Conservation (phyloP, 2,888 invertebrate species). For the Galeopsomyia nigrocyanea region DNA sequence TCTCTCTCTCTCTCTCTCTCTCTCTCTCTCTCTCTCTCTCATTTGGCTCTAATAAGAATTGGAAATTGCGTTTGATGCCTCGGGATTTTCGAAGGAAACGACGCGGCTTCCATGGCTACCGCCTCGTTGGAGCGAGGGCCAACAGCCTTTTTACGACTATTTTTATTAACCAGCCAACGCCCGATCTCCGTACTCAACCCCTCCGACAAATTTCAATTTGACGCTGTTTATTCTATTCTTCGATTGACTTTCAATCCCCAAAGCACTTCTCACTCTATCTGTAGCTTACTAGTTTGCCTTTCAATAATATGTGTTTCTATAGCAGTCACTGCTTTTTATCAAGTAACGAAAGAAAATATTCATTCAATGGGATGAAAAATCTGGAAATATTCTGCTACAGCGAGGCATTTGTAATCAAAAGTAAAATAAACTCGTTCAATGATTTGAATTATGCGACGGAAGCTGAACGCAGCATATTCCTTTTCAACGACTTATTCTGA, state of each 20-base stretch:
- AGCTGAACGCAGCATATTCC: no score
- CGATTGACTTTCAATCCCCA: slow-evolving; percentile 10
- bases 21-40: slow-evolving; percentile 19
- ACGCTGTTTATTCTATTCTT: slow-evolving; percentile 17
- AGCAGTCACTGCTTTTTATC: no score
- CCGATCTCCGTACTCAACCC: not conserved
- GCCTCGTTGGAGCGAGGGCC: not conserved
- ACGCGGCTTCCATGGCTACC: slow-evolving; percentile 40
- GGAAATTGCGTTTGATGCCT: slow-evolving; percentile 49
- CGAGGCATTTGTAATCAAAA: no score
- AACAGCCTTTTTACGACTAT: slow-evolving; percentile 38
- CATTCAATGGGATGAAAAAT: no score
- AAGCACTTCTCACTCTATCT: no score
- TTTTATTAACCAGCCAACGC: slow-evolving; percentile 33
- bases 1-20: slow-evolving; percentile 28
- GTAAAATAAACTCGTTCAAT: no score
- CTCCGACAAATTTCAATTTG: slow-evolving; percentile 35
- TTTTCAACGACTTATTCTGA: no score
- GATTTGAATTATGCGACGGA: no score
- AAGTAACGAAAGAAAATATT: no score
- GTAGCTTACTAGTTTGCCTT: no score
- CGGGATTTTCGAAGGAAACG: slow-evolving; percentile 46
- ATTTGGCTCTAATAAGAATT: slow-evolving; percentile 47
- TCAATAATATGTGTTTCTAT: no score
- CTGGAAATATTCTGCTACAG: no score